phyloP scores from a whole-genome alignment of 2,113 vertebrate genomes.

The Dipodomys ordii region DNA sequence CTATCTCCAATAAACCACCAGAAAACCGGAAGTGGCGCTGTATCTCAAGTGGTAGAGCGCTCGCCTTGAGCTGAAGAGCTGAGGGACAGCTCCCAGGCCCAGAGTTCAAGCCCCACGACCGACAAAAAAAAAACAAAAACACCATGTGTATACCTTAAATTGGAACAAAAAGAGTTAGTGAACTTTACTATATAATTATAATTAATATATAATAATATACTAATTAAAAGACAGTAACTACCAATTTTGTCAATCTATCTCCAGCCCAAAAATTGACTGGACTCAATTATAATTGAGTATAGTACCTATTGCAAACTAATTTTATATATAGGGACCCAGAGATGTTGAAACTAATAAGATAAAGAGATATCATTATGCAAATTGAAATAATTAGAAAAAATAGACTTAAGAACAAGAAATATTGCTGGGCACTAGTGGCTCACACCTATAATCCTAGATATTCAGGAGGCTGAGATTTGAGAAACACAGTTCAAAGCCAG shows the following conservation, averaged over 20 bases:
- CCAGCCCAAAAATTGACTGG: background rate
- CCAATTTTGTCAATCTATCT: background rate
- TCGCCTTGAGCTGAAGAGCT: too few species aligned
- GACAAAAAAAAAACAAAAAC: background rate
- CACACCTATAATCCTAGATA: too few species aligned
- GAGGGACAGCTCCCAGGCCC: too few species aligned
- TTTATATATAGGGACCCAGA: conserved; percentile 10
- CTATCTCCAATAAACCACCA: too few species aligned
- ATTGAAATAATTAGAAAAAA: conserved; percentile 23
- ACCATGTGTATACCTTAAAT: background rate
- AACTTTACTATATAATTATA: background rate
- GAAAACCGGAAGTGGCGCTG: too few species aligned
- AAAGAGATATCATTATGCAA: background rate
- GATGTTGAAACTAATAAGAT: background rate
- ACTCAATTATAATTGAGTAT: background rate
- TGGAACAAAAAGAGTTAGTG: background rate
- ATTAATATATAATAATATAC: background rate
- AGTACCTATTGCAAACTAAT: background rate
- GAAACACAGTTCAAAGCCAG: too few species aligned
- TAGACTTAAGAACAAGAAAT: background rate
- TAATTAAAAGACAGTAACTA: background rate
- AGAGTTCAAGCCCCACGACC: too few species aligned
- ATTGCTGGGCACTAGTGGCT: background rate
- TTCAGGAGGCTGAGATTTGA: too few species aligned
- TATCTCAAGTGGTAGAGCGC: too few species aligned